Evolutionary conservation across 2,113 vertebrate species (phyloP), one percentile per base, ranked within the genome.

Genomic region (Talpa occidentalis): DNA sequence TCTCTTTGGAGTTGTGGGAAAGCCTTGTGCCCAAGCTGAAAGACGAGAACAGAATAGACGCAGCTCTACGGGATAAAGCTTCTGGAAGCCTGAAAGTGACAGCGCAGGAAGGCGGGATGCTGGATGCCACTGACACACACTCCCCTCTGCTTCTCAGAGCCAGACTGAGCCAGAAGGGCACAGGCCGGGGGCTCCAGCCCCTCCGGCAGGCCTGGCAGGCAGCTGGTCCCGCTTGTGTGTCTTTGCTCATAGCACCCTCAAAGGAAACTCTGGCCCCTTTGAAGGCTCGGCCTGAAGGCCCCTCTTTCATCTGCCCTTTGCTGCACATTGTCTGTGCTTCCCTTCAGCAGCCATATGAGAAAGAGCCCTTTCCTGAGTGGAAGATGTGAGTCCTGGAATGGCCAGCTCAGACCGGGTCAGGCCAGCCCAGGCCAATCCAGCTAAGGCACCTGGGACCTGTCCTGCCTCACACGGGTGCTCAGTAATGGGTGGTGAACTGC

Each of bases 361-460:
- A 47, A 81, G 17, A 80, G 24, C 7, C 35, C 5, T 17, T 60
- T 73, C 49, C 3, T 1, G 0, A 6, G 70, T 10, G 22, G 44
- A 35, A 62, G 49, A 44, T 28, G 40, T 52, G 62, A 35, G 56
- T 28, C 77, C 35, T 12, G 24, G 64, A 40, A 40, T 16, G 42
- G 11, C 35, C 0, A 1, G 32, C 3, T 49, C 37, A 69, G 49
- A 16, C 22, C 5, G 14, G 35, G 19, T 37, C 28, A 15, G 59
- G n/a, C 26, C 15, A 3, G 16, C 10, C 52, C 52, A 16, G 9
- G n/a, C 26, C 15, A 3, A 19, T 12, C 52, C 52, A 16, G 9
- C 16, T 0, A 5, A 28, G 44, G 66, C 0, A 0, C 70, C 44
- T 2, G 2, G 2, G 1, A 7, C 12, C 17, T 10, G 37, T 17